Base-by-base conservation (phyloP, 2,888 invertebrate species). In the Morpho achilles region DNA sequence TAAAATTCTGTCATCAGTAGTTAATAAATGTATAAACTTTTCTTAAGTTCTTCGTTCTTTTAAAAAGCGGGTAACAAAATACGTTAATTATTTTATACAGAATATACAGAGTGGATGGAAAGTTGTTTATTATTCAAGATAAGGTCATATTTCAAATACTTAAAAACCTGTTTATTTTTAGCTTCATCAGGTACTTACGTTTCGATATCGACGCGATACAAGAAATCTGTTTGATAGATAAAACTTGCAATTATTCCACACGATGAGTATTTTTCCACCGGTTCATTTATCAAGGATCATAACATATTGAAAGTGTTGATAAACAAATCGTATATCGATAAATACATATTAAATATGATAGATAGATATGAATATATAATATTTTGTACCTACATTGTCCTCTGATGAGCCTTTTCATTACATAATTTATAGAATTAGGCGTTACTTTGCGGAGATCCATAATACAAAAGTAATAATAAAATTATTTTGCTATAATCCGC, bases 251-350 rank as follows among this genome's bases (percentile, higher is more conserved):
- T 23, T 40, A 52, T 55, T 60, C 57, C 57, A 57, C 39, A 57
- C 54, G 57, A 52, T 55, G 46, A 60, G 68, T 66, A 60, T 61
- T 68, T 68, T 69, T 69, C 69, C 67, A 56, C 59, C 59, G 45
- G 50, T 44, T 57, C 53, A 62, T 63, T 60, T 59, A 62, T 59
- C 46, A 57, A 64, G 61, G 64, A 63, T 60, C 53, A 58, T 58
- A 57, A 32, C 32, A 32, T 32, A 32, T 5, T 32, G 32, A 32
- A 32, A 32, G 32, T 32, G 32, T 32, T 32, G 32, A 32, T 61
- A 61, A 9, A 41, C 32, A 8, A 45, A 44, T 45, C 41, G n/a
- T 44, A 10, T 32, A 52, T n/a, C n/a, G 41, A 53, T 41, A 53
- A 53, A 10, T 41, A 50, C 39, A 9, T 2, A 10, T 23, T 10